Percentiles rank a stretch among this genome's conserved stretches.
phyloP scores from a whole-genome alignment of 2,888 invertebrate genomes.

The Himalopsyche tibetana region DNA sequence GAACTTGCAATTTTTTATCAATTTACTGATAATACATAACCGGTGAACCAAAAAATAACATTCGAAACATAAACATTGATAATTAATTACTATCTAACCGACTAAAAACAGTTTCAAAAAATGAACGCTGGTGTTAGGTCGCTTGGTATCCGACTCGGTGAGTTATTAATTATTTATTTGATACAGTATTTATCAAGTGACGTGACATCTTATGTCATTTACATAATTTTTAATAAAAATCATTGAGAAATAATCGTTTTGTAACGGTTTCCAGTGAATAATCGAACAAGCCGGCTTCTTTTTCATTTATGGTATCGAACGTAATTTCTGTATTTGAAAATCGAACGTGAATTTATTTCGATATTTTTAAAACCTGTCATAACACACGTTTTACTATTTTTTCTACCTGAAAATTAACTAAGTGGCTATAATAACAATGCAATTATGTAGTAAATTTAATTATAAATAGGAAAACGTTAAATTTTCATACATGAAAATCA shows the following conservation, averaged over 20 bases:
- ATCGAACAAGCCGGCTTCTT: background rate
- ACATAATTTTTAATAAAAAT: background rate
- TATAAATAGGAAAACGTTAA: no score
- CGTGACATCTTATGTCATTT: background rate
- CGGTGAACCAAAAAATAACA: no score
- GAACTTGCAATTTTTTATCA: no score
- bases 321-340: no score
- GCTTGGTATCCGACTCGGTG: background rate
- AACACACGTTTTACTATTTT: no score
- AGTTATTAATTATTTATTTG: background rate
- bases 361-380: no score
- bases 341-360: no score
- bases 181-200: background rate
- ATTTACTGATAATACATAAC: no score
- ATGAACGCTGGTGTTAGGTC: background rate
- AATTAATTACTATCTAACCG: background rate
- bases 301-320: background rate
- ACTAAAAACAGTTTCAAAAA: background rate
- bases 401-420: no score
- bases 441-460: no score
- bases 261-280: background rate
- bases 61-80: background rate
- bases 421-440: no score
- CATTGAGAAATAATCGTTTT: background rate
- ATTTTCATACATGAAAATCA: no score